Base-by-base conservation (phyloP, 2,797 vertebrate genomes). In the Semotilus atromaculatus region DNA sequence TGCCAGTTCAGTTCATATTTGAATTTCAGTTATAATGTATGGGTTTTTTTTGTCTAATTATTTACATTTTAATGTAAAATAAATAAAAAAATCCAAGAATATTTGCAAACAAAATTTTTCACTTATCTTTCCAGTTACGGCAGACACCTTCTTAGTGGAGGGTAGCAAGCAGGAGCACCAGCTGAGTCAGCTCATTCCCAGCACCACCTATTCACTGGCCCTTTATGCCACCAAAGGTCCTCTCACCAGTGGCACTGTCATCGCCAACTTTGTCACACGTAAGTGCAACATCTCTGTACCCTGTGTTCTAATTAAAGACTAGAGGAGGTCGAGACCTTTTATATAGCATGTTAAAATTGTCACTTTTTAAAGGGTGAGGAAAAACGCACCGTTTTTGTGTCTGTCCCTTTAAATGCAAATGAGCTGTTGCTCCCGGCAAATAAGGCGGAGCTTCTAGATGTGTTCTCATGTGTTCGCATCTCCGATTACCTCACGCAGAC, bases 201-300 rank as follows among this genome's bases (percentile, higher is more conserved):
- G 94, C 83, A 99, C 98, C 85, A 94, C 92, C 88, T 99, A 99
- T 89, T 96, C 95, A 0, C 94, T 97, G 7, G 95, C 96, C 21
- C 95, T 99, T 86, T 97, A 98, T 0, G 98, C 98, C 82, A 96
- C 96, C 88, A 97, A 93, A 0, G 98, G 97, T 38, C 96, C 97
- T 13, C 95, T 99, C 80, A 96, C 96, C 90, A 99, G 98, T 62
- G 96, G 96, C 88, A 96, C 96, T 16, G 90, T 97, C 91, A 95
- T 95, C 89, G 94, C 97, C 91, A 99, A 96, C 93, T 97, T 99
- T 84, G 96, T 96, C 43, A 99, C 98, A 82, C 95, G 98, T 99
- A 95, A 0, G 98, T 96, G 88, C 21, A 18, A 18, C 34, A 7
- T 34, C 40, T 34, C 38, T 18, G 6, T 53, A 14, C 29, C 43